Conservation (phyloP, 2,797 vertebrate species). For the Falco naumanni region DNA sequence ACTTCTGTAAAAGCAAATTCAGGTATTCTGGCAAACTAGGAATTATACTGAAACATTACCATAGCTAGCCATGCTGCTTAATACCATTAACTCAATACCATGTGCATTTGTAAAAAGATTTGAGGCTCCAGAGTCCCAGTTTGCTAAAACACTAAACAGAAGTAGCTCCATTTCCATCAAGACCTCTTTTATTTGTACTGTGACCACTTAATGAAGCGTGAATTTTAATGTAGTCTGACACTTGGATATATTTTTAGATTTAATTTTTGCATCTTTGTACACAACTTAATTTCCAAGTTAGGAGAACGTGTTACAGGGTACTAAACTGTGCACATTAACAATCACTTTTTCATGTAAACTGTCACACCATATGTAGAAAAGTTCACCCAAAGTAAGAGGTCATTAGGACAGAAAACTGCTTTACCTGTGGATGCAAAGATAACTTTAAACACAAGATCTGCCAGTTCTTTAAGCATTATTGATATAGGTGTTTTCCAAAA, state of each 20-base stretch:
- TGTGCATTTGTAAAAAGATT: neutral
- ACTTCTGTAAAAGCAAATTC: neutral
- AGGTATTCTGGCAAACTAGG: neutral
- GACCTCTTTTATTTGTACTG: neutral
- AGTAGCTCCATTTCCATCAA: neutral
- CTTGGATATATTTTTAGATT: constrained; percentile 26
- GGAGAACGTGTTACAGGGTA: neutral
- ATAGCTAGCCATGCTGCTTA: neutral
- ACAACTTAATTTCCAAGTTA: neutral
- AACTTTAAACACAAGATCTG: neutral
- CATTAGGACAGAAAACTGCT: neutral
- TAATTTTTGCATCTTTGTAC: neutral
- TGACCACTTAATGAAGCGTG: neutral
- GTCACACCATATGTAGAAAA: neutral
- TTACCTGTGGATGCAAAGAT: neutral
- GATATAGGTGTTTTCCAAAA: neutral
- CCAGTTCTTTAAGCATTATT: neutral
- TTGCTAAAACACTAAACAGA: neutral
- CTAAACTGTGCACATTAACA: neutral
- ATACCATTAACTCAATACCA: neutral
- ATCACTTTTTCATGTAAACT: neutral
- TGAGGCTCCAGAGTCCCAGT: neutral
- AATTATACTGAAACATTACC: neutral
- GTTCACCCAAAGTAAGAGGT: neutral
- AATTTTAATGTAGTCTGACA: constrained; percentile 57